A percentile compares a stretch with the other conserved stretches of the same genome.
Evolutionary conservation across 1,140 invertebrate species (phyloP).

Genomic region (Andrena cerasifolii): DNA sequence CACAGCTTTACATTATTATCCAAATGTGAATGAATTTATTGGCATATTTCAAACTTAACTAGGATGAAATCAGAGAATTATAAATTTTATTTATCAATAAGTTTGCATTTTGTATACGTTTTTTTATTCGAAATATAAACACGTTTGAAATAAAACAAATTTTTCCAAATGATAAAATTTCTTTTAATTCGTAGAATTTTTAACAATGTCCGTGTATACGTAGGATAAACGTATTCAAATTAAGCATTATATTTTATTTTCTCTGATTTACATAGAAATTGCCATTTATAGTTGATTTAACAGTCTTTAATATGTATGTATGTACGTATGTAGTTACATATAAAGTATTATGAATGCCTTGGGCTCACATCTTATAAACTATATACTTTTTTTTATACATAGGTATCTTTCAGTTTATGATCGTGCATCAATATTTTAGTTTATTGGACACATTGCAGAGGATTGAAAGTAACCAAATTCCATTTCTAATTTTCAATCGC

Average conservation of each 20-base stretch:
- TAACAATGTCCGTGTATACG: background rate
- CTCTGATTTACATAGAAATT: slow-evolving; percentile 49
- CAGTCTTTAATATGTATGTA: slow-evolving; percentile 48
- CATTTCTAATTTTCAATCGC: background rate
- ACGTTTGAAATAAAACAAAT: background rate
- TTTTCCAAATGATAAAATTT: background rate
- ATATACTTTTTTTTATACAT: slow-evolving; percentile 15
- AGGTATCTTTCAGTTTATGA: slow-evolving; percentile 20
- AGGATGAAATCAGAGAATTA: background rate
- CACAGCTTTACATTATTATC: slow-evolving; percentile 65
- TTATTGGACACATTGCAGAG: slow-evolving; percentile 18
- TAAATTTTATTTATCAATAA: background rate
- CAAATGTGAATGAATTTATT: slow-evolving; percentile 64
- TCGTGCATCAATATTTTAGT: slow-evolving; percentile 27
- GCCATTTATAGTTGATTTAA: slow-evolving; percentile 45
- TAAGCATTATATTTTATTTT: slow-evolving; percentile 52
- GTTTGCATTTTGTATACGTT: background rate
- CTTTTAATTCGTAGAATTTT: background rate
- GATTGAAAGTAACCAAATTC: slow-evolving; percentile 12
- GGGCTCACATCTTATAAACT: slow-evolving; percentile 17
- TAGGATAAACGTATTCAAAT: slow-evolving; percentile 2
- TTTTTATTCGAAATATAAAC: background rate
- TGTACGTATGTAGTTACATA: slow-evolving; percentile 34
- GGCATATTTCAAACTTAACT: slow-evolving; percentile 18
- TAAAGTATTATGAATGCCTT: slow-evolving; percentile 32